phyloP scores from a whole-genome alignment of 2,113 vertebrate species.

The Cyrtonyx montezumae region DNA sequence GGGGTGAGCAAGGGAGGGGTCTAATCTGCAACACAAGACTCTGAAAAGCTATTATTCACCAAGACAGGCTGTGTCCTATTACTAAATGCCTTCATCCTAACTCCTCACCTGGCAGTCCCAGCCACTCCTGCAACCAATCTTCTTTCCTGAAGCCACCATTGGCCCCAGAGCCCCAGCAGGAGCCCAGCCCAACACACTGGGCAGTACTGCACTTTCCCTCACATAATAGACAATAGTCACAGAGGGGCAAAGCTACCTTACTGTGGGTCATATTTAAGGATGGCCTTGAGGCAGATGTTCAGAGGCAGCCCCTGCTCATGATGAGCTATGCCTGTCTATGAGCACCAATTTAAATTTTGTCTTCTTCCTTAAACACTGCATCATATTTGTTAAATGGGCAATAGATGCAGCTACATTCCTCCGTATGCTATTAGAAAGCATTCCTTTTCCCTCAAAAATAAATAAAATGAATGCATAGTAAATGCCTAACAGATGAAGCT shows the following conservation, averaged over 20 bases:
- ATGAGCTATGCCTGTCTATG: constrained; percentile 60
- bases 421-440: constrained; percentile 67
- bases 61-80: not conserved
- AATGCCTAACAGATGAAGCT: constrained; percentile 80
- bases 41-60: not conserved
- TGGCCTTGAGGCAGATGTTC: constrained; percentile 45
- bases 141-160: not conserved
- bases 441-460: constrained; percentile 34
- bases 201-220: not conserved
- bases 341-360: constrained; percentile 58
- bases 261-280: not conserved
- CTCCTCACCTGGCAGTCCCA: not conserved
- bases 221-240: not conserved
- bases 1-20: not conserved
- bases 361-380: constrained; percentile 51
- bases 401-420: constrained; percentile 70
- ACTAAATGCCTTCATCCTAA: not conserved
- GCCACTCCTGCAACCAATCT: fast-evolving
- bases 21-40: not conserved
- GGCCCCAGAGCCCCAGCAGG: not conserved
- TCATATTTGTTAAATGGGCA: constrained; percentile 58
- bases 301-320: constrained; percentile 44
- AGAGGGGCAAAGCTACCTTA: not conserved
- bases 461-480: constrained; percentile 55
- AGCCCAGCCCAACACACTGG: not conserved